A percentile compares a stretch with the other conserved stretches of the same genome.
phyloP scores from a whole-genome alignment of 1,140 invertebrate species.

The Leptoteleia sp. region DNA sequence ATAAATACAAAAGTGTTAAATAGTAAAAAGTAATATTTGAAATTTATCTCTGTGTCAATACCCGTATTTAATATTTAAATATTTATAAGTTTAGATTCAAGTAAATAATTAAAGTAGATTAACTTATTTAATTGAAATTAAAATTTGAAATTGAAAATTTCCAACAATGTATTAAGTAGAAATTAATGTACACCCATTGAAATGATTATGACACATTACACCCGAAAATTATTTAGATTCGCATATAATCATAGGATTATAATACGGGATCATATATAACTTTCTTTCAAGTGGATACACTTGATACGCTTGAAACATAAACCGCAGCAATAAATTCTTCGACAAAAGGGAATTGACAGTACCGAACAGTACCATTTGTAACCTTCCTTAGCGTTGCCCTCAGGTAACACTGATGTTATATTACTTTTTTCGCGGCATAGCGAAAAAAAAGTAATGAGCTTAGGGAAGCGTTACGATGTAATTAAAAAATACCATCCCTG shows the following conservation, averaged over 20 bases:
- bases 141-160: too few relatives aligned
- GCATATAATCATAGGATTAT: constrained; percentile 27
- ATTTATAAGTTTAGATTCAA: too few relatives aligned
- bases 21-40: too few relatives aligned
- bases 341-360: constrained; percentile 63
- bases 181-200: too few relatives aligned
- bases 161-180: too few relatives aligned
- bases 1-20: too few relatives aligned
- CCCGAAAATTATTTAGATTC: constrained; percentile 19
- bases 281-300: constrained; percentile 29
- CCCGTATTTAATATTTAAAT: too few relatives aligned
- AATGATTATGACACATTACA: constrained; percentile 42
- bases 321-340: constrained; percentile 54
- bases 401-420: constrained; percentile 39
- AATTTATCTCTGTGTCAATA: too few relatives aligned
- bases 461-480: constrained; percentile 35
- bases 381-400: constrained; percentile 35
- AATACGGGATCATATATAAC: constrained; percentile 26
- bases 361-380: constrained; percentile 57
- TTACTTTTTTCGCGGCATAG: constrained; percentile 21
- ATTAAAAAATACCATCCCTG: constrained; percentile 22
- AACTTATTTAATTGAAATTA: too few relatives aligned
- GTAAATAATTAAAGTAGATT: too few relatives aligned
- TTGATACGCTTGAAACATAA: constrained; percentile 47
- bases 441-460: constrained; percentile 25